phyloP scores from a whole-genome alignment of 2,888 invertebrate species.

The Mythimna lalbum region DNA sequence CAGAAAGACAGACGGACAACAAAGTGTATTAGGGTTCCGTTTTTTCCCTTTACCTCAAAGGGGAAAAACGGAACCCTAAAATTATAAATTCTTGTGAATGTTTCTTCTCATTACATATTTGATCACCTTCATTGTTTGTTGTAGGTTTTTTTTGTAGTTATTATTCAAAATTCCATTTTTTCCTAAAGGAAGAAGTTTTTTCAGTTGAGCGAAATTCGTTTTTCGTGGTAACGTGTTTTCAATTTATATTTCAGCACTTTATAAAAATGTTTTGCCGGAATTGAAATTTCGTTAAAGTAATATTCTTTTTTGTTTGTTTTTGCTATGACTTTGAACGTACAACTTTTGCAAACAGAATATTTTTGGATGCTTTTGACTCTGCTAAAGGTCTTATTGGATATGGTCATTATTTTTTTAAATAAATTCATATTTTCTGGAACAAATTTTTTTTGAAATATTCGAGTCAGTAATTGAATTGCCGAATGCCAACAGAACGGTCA shows the following conservation, averaged over 20 bases:
- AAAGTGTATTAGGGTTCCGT: too few relatives aligned
- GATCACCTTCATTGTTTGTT: slow-evolving; percentile 46
- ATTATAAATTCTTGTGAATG: slow-evolving; percentile 9
- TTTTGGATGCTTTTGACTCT: background rate
- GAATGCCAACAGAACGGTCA: too few relatives aligned
- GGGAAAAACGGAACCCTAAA: background rate
- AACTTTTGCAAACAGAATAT: background rate
- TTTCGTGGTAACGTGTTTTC: background rate
- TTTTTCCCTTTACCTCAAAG: too few relatives aligned
- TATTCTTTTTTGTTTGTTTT: background rate
- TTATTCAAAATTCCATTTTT: slow-evolving; percentile 15
- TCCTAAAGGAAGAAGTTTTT: slow-evolving; percentile 9
- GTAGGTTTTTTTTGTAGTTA: background rate
- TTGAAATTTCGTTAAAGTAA: background rate
- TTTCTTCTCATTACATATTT: slow-evolving; percentile 31
- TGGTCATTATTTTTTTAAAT: too few relatives aligned
- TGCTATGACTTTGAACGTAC: background rate
- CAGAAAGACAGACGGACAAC: too few relatives aligned
- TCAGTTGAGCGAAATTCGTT: slow-evolving; percentile 1
- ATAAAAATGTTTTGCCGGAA: background rate
- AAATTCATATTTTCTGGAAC: background rate
- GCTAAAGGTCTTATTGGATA: too few relatives aligned
- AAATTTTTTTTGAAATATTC: too few relatives aligned
- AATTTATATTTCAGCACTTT: background rate
- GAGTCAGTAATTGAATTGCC: too few relatives aligned